phyloP scores from a whole-genome alignment of 2,113 vertebrate species.

The Copsychus sechellarum region DNA sequence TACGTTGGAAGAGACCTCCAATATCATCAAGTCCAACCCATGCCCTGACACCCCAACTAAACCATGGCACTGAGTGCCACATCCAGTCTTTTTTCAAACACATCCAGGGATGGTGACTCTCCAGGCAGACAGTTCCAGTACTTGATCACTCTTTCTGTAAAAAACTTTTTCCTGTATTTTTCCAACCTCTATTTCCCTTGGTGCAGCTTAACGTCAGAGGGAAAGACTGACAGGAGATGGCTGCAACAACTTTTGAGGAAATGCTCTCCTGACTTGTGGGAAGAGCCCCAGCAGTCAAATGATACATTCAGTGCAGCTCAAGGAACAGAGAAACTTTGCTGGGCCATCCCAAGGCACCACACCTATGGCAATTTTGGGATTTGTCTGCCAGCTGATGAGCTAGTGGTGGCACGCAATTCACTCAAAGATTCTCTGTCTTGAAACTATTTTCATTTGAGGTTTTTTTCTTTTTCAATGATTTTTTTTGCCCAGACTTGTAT shows the following conservation, averaged over 20 bases:
- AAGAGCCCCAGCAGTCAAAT: background rate
- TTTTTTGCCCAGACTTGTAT: background rate
- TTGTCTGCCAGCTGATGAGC: background rate
- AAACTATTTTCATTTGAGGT: background rate
- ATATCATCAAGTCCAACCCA: too few species aligned
- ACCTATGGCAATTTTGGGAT: rapidly evolving
- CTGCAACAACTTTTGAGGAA: background rate
- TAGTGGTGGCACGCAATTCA: background rate
- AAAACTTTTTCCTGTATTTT: too few species aligned
- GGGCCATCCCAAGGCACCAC: background rate
- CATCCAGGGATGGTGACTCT: too few species aligned
- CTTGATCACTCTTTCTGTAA: too few species aligned
- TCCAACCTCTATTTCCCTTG: too few species aligned
- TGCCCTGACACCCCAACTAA: too few species aligned
- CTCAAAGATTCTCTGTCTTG: background rate
- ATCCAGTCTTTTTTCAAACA: too few species aligned
- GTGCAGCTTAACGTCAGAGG: background rate
- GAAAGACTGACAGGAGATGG: background rate
- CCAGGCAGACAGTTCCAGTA: too few species aligned
- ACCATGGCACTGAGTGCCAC: too few species aligned
- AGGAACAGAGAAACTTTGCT: background rate
- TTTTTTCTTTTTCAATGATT: background rate
- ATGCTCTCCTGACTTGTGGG: background rate
- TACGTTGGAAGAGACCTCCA: too few species aligned
- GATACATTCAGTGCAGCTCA: background rate